Conservation (phyloP, 2,113 vertebrate species). For the Astatoreochromis straeleni region DNA sequence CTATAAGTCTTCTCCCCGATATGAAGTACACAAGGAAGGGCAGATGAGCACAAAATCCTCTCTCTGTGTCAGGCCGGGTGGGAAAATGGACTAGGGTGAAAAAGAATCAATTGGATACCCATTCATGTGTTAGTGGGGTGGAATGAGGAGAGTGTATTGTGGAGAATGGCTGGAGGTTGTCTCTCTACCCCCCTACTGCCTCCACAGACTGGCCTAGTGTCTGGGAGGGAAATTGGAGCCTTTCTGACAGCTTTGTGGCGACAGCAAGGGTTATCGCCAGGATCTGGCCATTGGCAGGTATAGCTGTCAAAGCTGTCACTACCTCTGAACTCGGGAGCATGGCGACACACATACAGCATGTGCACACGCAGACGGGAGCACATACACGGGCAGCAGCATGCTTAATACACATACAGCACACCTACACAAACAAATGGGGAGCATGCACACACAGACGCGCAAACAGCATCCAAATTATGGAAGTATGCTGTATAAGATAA, state of each 20-base stretch:
- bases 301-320: slow-evolving; percentile 71
- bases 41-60: slow-evolving; percentile 88
- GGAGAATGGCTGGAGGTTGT: slow-evolving; percentile 86
- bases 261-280: slow-evolving; percentile 90
- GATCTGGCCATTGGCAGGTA: slow-evolving; percentile 78
- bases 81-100: slow-evolving; percentile 67
- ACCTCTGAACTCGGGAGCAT: slow-evolving; percentile 58
- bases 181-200: slow-evolving; percentile 75
- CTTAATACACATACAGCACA: background rate
- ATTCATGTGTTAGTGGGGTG: slow-evolving; percentile 90
- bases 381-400: background rate
- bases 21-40: slow-evolving; percentile 99
- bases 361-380: background rate
- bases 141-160: slow-evolving; percentile 75
- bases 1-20: slow-evolving; percentile 96
- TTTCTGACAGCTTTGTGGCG: slow-evolving; percentile 82
- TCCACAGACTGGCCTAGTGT: slow-evolving; percentile 87
- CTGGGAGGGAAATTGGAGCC: slow-evolving; percentile 86
- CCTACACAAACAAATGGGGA: slow-evolving; percentile 39
- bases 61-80: slow-evolving; percentile 59
- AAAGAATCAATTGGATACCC: slow-evolving; percentile 99
- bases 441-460: slow-evolving; percentile 36
- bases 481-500: slow-evolving; percentile 67
- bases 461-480: slow-evolving; percentile 62
- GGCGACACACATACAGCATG: slow-evolving; percentile 20